Evolutionary conservation across 2,888 invertebrate species (phyloP).

Genomic region (Meghimatium bilineatum): DNA sequence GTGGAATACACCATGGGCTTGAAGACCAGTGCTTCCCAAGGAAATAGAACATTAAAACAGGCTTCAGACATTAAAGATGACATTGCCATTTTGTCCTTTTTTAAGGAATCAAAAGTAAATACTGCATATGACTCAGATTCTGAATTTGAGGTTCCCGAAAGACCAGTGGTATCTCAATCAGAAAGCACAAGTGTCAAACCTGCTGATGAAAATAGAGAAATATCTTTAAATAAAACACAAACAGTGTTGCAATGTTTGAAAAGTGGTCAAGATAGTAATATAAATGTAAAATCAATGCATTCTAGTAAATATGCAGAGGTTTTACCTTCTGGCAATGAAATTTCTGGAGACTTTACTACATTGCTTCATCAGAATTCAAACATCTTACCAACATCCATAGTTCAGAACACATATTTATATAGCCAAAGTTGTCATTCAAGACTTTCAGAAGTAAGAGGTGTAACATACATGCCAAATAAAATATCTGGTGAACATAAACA

Average conservation of each 20-base stretch:
- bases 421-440: background rate
- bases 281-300: background rate
- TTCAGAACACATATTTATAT: background rate
- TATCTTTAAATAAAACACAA: background rate
- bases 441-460: background rate
- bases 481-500: too few relatives aligned
- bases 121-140: constrained; percentile 38
- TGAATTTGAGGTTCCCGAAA: constrained; percentile 47
- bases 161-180: background rate
- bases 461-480: background rate
- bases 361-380: background rate
- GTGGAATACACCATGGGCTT: background rate
- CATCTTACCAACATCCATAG: background rate
- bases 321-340: background rate
- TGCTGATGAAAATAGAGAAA: background rate
- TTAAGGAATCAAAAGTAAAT: background rate
- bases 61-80: constrained; percentile 4
- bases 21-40: background rate
- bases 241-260: background rate
- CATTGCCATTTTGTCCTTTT: background rate
- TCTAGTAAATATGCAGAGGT: constrained; percentile 12
- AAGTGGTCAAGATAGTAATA: background rate
- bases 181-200: background rate
- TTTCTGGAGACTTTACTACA: constrained; percentile 8
- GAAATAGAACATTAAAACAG: background rate